Percentiles rank a stretch among this genome's conserved stretches.
These are phyloP conservation scores for Pheosia gnoma DNA, from an alignment of 2,888 invertebrate genomes.

Conservation along the genomic window DNA sequence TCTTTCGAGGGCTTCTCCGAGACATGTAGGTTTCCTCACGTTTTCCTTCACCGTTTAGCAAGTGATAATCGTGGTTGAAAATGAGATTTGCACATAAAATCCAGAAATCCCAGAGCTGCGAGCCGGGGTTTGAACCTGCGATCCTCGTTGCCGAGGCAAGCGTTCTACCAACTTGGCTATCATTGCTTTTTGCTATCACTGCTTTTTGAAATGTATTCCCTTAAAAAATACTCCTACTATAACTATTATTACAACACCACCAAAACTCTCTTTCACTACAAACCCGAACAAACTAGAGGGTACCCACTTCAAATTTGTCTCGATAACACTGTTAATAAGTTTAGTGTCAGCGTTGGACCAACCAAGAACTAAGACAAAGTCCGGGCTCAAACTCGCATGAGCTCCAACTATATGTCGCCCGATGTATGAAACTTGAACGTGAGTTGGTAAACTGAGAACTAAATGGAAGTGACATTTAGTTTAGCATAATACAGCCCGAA, in stretches of 20 bases:
- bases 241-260: not conserved
- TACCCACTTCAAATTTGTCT: slow-evolving; percentile 46
- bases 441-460: slow-evolving; percentile 49
- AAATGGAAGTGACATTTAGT: slow-evolving; percentile 51
- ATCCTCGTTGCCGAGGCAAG: too few relatives aligned
- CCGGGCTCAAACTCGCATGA: slow-evolving; percentile 47
- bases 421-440: slow-evolving; percentile 57
- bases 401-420: slow-evolving; percentile 49
- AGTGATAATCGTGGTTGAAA: too few relatives aligned
- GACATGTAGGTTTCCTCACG: too few relatives aligned
- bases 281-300: slow-evolving; percentile 18
- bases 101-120: too few relatives aligned
- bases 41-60: too few relatives aligned
- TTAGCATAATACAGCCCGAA: slow-evolving; percentile 23
- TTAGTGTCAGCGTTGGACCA: slow-evolving; percentile 48
- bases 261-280: slow-evolving; percentile 14
- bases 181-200: too few relatives aligned
- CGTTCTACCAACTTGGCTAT: too few relatives aligned
- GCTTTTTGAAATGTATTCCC: too few relatives aligned
- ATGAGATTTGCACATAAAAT: too few relatives aligned
- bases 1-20: too few relatives aligned
- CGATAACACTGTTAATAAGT: slow-evolving; percentile 57
- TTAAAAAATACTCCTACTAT: too few relatives aligned
- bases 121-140: too few relatives aligned
- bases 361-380: slow-evolving; percentile 36